These are phyloP conservation scores for Chloropsis cyanopogon DNA, from an alignment of 2,113 vertebrate genomes.

Conservation along the genomic window DNA sequence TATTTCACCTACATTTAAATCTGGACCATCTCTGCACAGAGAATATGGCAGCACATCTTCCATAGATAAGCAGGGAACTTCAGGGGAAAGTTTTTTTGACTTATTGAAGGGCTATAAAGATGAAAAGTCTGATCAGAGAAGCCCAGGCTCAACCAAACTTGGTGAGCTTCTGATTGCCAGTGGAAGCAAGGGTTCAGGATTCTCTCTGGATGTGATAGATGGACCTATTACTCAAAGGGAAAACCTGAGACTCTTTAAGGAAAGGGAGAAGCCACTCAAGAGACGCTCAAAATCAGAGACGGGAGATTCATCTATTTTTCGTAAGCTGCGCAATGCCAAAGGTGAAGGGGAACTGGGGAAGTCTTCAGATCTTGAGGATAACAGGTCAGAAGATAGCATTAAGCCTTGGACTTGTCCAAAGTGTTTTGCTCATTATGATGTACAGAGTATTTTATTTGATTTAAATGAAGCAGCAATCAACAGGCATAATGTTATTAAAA, in stretches of 20 bases:
- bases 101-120: constrained; percentile 90
- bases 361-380: constrained; percentile 86
- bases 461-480: constrained; percentile 86
- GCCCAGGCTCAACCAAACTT: constrained; percentile 81
- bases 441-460: constrained; percentile 93
- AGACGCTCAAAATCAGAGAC: constrained; percentile 94
- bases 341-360: constrained; percentile 83
- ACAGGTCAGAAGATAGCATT: constrained; percentile 81
- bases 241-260: constrained; percentile 88
- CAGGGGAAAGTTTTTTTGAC: constrained; percentile 91
- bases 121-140: constrained; percentile 84
- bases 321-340: constrained; percentile 89
- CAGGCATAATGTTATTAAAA: constrained; percentile 85
- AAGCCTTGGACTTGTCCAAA: constrained; percentile 90
- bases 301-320: constrained; percentile 93
- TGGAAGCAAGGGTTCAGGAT: constrained; percentile 79
- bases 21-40: constrained; percentile 86
- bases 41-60: constrained; percentile 98
- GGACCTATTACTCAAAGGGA: constrained; percentile 82
- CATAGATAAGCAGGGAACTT: constrained; percentile 91
- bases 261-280: constrained; percentile 93
- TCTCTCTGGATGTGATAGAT: constrained; percentile 83
- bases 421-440: constrained; percentile 92
- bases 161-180: constrained; percentile 83
- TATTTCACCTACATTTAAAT: constrained; percentile 84